Conservation (phyloP, 2,888 invertebrate genomes). For the Apodemia zela region DNA sequence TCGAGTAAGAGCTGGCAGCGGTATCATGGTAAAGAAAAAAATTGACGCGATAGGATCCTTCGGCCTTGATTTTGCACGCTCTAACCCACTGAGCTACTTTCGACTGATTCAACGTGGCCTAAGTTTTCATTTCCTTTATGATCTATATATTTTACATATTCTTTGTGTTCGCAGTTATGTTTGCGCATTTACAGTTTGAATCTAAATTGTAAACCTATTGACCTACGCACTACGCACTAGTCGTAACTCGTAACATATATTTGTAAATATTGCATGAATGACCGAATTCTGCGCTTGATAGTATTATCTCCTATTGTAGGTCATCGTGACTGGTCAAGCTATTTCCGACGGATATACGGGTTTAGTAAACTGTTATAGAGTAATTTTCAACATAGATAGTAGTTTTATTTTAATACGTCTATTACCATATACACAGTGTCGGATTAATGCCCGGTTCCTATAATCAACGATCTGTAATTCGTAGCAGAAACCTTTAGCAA, state of each 20-base stretch:
- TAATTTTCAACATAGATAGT: not conserved
- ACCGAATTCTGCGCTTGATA: constrained; percentile 46
- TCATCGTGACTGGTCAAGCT: constrained; percentile 40
- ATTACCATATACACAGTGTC: not conserved
- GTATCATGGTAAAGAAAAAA: too few relatives aligned
- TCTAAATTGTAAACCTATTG: not conserved
- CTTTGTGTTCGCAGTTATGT: too few relatives aligned
- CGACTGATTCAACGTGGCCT: too few relatives aligned
- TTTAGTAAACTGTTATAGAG: not conserved
- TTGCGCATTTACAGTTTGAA: not conserved
- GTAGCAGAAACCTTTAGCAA: too few relatives aligned
- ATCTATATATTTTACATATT: too few relatives aligned
- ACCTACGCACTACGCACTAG: not conserved
- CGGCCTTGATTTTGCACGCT: too few relatives aligned
- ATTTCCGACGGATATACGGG: constrained; percentile 39
- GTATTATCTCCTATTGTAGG: constrained; percentile 43
- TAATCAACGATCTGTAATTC: too few relatives aligned
- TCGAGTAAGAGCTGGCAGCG: too few relatives aligned
- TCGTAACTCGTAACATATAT: constrained; percentile 29
- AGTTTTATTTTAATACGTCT: not conserved
- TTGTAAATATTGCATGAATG: constrained; percentile 38
- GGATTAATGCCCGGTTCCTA: too few relatives aligned
- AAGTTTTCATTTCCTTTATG: too few relatives aligned
- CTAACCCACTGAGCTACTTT: too few relatives aligned
- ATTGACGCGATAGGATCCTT: too few relatives aligned